phyloP scores from a whole-genome alignment of 2,888 invertebrate genomes.

The Hydriomena furcata region DNA sequence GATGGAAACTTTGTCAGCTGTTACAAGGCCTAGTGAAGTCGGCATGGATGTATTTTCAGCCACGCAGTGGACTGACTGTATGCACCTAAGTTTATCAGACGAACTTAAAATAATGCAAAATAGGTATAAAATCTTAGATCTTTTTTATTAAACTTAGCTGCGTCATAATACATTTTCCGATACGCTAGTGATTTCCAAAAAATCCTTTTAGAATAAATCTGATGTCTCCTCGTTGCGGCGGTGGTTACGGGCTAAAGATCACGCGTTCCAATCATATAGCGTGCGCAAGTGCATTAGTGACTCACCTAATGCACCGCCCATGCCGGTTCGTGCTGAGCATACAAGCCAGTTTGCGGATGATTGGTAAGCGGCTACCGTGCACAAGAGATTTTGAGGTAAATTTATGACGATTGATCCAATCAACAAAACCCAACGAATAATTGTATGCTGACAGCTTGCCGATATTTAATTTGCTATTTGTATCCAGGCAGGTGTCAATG shows the following conservation, averaged over 20 bases:
- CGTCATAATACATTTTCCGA: too few species aligned
- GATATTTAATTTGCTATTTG: slow-evolving; percentile 6
- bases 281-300: slow-evolving; percentile 86
- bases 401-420: background rate
- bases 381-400: slow-evolving; percentile 66
- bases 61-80: slow-evolving; percentile 80
- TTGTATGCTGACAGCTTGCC: too few species aligned
- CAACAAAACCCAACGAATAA: too few species aligned
- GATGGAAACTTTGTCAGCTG: slow-evolving; percentile 85
- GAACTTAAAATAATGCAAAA: slow-evolving; percentile 77
- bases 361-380: slow-evolving; percentile 76
- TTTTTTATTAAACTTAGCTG: too few species aligned
- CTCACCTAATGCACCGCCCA: slow-evolving; percentile 82
- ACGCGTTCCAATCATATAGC: slow-evolving; percentile 82
- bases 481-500: slow-evolving; percentile 76
- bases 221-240: slow-evolving; percentile 70
- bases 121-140: slow-evolving; percentile 68
- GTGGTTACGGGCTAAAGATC: slow-evolving; percentile 87
- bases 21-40: slow-evolving; percentile 85
- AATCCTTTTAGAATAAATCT: slow-evolving; percentile 52
- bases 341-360: slow-evolving; percentile 87
- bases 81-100: slow-evolving; percentile 71
- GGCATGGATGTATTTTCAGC: slow-evolving; percentile 83
- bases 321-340: slow-evolving; percentile 86
- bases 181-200: background rate